phyloP scores from a whole-genome alignment of 2,888 invertebrate species.

The Pantelozetes paolii region DNA sequence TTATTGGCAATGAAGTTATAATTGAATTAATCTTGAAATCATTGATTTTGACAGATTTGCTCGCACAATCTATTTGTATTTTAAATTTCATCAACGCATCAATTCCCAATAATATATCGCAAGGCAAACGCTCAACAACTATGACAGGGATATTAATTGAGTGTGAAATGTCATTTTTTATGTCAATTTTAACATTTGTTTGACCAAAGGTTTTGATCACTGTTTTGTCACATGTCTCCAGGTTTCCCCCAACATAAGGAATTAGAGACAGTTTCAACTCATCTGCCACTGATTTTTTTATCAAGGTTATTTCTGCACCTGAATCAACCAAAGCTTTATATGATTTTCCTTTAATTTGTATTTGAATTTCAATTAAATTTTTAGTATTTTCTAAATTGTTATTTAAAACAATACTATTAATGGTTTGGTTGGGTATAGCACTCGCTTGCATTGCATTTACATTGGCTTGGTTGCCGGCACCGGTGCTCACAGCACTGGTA shows the following conservation, averaged over 20 bases:
- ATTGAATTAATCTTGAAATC: background rate
- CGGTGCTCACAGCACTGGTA: no score
- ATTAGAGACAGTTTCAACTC: background rate
- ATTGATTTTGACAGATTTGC: background rate
- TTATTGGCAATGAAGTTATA: background rate
- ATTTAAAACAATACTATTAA: background rate
- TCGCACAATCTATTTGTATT: background rate
- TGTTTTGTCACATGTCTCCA: background rate
- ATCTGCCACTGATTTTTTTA: background rate
- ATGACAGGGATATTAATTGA: background rate
- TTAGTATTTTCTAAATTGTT: background rate
- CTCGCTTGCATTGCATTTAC: background rate
- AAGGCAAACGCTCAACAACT: background rate
- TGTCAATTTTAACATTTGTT: background rate
- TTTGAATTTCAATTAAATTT: background rate
- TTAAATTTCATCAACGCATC: background rate
- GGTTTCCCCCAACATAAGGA: background rate
- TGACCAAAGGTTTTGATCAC: background rate
- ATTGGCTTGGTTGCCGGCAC: background rate
- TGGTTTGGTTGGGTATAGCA: background rate
- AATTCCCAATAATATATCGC: background rate
- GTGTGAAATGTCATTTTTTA: background rate
- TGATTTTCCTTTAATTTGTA: background rate
- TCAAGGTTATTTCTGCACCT: background rate
- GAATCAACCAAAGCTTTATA: slow-evolving; percentile 4